phyloP scores from a whole-genome alignment of 2,888 invertebrate species.

The Oasisia sp. region DNA sequence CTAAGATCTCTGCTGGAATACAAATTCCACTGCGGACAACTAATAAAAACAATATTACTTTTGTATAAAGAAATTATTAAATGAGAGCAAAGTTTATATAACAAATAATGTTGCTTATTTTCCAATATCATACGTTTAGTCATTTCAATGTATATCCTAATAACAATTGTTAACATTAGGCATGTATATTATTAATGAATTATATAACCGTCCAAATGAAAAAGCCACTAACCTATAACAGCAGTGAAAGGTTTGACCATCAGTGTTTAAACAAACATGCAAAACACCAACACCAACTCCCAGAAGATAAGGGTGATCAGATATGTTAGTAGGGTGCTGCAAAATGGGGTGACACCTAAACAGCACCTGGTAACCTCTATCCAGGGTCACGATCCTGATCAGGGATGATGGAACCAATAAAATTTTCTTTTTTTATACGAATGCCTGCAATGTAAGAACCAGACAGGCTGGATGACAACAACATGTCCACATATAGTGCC shows the following conservation, averaged over 20 bases:
- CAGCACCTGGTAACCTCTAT: constrained; percentile 10
- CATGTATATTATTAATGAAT: not conserved
- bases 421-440: not conserved
- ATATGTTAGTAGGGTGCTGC: not conserved
- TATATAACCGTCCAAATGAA: not conserved
- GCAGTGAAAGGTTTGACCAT: not conserved
- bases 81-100: too few relatives aligned
- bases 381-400: not conserved
- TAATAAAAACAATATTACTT: not conserved
- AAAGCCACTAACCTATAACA: not conserved
- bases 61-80: too few relatives aligned
- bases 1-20: not conserved
- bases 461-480: not conserved
- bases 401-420: not conserved
- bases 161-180: not conserved
- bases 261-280: not conserved
- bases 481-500: not conserved
- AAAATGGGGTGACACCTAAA: not conserved
- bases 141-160: not conserved
- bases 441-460: not conserved
- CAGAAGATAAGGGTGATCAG: not conserved
- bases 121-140: not conserved
- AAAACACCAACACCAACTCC: not conserved
- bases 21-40: not conserved
- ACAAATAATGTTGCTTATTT: too few relatives aligned